Evolutionary conservation across 1,140 invertebrate species (phyloP), one percentile per base, ranked within the genome.

Genomic region (Hestina assimilis): DNA sequence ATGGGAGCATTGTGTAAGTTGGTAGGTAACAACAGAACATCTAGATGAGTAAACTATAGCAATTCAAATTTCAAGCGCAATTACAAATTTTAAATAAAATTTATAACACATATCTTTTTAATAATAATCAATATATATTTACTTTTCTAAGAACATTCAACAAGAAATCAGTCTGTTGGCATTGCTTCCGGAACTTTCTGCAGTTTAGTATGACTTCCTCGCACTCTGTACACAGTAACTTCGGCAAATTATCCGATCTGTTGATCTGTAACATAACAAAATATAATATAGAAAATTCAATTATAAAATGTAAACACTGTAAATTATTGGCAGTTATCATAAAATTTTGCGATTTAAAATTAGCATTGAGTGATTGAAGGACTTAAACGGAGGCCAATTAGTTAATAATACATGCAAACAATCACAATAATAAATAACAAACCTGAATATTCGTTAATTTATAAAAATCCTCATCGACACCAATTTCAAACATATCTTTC

Each of bases 401-500:
- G 6, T n/a, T 12, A 33, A 33, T 6, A 33, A 6, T 12, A 33
- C 3, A 45, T 26, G 24, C 24, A 29, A 33, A 5, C 0, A 17
- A 11, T 19, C 2, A 48, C 28, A 35, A 38, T 28, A 47, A 8
- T 29, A 6, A 4, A 35, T 24, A 4, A 40, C 0, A 50, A 24
- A 79, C 84, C 73, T 75, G 61, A 19, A 83, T 64, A 46, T 76
- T 70, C 2, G 80, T 81, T 15, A 70, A 59, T 23, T 56, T 73
- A n/a, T 54, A 70, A 43, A 80, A 87, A 43, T 83, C 79, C 1
- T 79, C 72, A 4, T 55, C 20, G 1, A 85, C 46, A 0, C 76
- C 79, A 75, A 76, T 79, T 48, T 84, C 75, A 4, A 66, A 45
- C 68, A 87, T 85, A 40, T 84, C 79, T 50, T 87, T 85, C 76